Base-by-base conservation (phyloP, 2,113 vertebrate genomes). In the Mobula birostris region DNA sequence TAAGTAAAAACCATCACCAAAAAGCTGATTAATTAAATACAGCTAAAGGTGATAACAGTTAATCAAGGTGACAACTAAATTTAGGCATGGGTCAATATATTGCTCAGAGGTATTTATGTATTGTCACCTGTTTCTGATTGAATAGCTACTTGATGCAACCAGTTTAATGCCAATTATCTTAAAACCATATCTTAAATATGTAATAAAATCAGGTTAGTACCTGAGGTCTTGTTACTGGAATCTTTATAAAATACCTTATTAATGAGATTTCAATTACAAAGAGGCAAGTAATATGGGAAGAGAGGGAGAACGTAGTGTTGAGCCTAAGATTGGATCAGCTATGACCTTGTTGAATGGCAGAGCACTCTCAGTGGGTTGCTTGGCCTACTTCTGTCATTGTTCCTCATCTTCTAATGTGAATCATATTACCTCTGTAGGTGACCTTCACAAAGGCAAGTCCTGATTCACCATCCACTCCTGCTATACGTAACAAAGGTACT, bases 401-500 rank as follows among this genome's bases (percentile, higher is more conserved):
- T 74, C 21, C 19, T 19, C 21, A 74, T 24, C 15, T 74, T 74
- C 72, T 21, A 21, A 74, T 27, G 21, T 74, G 72, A 74, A 58
- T 94, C 68, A 76, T 94, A 94, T 94, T 94, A 94, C 36, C 72
- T 95, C 94, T 82, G 94, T 95, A 96, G 95, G 94, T 94, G 4
- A 79, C 95, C 80, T 94, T 95, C 2, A 12, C 0, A 0, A 15
- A 80, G 79, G 94, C 87, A 72, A 94, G 19, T 74, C 5, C 11
- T 94, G 85, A 0, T 7, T 15, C 90, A 78, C 56, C 21, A 1
- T 48, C 94, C 4, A 0, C 32, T 19, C 72, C 56, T 17, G 36
- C 66, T 88, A 85, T 9, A 94, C 40, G 1, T 14, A 88, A 14
- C 0, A 2, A 85, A 40, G 94, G 63, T 92, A 14, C 24, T 12